phyloP scores from a whole-genome alignment of 2,888 invertebrate species.

The Xestia xanthographa region DNA sequence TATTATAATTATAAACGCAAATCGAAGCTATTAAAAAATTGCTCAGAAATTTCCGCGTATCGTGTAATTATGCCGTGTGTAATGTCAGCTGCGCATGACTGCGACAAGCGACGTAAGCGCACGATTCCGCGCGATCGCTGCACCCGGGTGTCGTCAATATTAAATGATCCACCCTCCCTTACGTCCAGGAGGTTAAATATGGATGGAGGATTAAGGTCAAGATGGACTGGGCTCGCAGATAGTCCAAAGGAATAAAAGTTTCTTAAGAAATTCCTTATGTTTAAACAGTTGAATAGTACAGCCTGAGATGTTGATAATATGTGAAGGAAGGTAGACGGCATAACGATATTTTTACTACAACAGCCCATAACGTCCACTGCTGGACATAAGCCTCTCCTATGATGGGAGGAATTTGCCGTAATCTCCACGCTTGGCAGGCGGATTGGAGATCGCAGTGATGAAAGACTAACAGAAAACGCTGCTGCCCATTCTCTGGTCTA shows the following conservation, averaged over 20 bases:
- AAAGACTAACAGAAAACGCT: too few relatives aligned
- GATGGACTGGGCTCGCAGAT: background rate
- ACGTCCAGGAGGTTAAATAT: constrained; percentile 35
- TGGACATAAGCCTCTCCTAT: too few relatives aligned
- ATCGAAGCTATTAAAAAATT: constrained; percentile 7
- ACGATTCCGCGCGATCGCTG: constrained; percentile 21
- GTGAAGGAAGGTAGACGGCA: background rate
- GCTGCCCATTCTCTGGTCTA: too few relatives aligned
- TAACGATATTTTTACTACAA: background rate
- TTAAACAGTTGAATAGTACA: background rate
- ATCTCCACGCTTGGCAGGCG: too few relatives aligned
- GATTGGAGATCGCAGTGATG: too few relatives aligned
- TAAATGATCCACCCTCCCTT: constrained; percentile 37
- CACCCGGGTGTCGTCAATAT: constrained; percentile 22
- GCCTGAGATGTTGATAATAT: background rate
- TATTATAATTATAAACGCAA: constrained; percentile 20
- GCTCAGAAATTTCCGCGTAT: constrained; percentile 14
- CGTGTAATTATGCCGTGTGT: constrained; percentile 49
- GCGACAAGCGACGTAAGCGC: constrained; percentile 31
- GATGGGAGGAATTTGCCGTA: too few relatives aligned
- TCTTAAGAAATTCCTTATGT: background rate
- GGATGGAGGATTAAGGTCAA: constrained; percentile 52
- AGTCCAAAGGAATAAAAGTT: background rate
- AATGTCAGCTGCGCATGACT: constrained; percentile 34
- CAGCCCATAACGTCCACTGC: too few relatives aligned